Base-by-base conservation (phyloP, 1,140 invertebrate species). In the Microplitis demolitor region DNA sequence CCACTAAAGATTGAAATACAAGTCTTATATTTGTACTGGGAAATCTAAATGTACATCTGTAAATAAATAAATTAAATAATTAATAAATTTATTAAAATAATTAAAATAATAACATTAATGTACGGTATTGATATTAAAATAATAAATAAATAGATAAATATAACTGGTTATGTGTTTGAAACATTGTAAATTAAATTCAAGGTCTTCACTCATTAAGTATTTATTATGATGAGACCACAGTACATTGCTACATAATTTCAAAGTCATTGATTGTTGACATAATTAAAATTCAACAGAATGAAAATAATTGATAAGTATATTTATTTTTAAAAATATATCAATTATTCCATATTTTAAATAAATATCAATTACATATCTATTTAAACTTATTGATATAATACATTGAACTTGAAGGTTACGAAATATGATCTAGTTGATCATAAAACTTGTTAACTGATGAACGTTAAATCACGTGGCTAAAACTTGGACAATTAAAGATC, bases 11-110 rank as follows among this genome's bases (percentile, higher is more conserved):
- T 87, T 97, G 95, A 88, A 98, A 98, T 83, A 94, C 90, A 74
- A 99, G 91, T 77, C 96, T 93, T 84, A 98, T 98, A 84, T 95
- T 98, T 85, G 97, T 99, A 85, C 96, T 98, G 58, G 97, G 97
- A 88, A 99, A 99, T 79, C 97, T 91, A 79, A 98, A 92, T 66
- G 93, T 93, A 88, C 96, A 98, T 83, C 96, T 98, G 90, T 34
- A 92, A 92, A 75, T 77, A 80, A 81, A 73, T 73, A 69, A 72
- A 66, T 72, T 8, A 53, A 58, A 24, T 39, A 33, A 60, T 34
- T 61, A 37, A 31, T 63, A 70, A 33, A 60, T 16, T 13, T 24
- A 60, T 60, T 13, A 16, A 45, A 24, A 11, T 69, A 58, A 37
- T 37, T 16, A 71, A 37, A 39, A 39, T 39, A 39, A 39, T 39